phyloP scores from a whole-genome alignment of 2,888 invertebrate genomes.

The Rugalucina vietnamica region DNA sequence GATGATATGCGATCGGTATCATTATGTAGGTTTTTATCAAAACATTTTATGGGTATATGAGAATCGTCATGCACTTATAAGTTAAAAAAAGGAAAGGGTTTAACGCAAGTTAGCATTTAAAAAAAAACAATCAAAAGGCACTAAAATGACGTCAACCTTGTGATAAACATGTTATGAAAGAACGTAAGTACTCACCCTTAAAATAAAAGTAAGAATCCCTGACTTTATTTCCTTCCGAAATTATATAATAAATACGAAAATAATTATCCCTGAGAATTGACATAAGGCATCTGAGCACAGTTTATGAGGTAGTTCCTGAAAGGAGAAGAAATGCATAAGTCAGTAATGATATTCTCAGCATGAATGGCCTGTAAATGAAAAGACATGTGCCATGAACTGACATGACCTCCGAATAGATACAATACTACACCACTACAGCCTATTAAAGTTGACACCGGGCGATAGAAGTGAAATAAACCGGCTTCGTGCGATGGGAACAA shows the following conservation, averaged over 20 bases:
- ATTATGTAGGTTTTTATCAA: too few relatives aligned
- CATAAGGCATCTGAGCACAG: neutral
- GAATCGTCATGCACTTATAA: too few relatives aligned
- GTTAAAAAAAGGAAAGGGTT: too few relatives aligned
- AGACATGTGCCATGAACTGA: constrained; percentile 28
- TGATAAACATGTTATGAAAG: neutral
- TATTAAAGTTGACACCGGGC: neutral
- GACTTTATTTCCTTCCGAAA: neutral
- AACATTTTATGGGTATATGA: neutral
- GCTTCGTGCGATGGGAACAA: neutral
- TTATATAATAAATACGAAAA: neutral
- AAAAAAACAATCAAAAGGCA: too few relatives aligned
- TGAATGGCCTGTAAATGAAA: neutral
- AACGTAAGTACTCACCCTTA: neutral
- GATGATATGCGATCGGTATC: too few relatives aligned
- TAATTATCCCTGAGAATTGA: constrained; percentile 6
- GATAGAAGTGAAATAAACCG: neutral
- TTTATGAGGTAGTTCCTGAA: constrained; percentile 1
- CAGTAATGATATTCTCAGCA: neutral
- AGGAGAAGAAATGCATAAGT: neutral
- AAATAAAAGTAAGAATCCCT: neutral
- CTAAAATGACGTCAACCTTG: too few relatives aligned
- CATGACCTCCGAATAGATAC: constrained; percentile 25
- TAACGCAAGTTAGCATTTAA: too few relatives aligned
- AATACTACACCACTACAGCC: neutral